Base-by-base conservation (phyloP, 2,888 invertebrate species). In the Parochlus steinenii region DNA sequence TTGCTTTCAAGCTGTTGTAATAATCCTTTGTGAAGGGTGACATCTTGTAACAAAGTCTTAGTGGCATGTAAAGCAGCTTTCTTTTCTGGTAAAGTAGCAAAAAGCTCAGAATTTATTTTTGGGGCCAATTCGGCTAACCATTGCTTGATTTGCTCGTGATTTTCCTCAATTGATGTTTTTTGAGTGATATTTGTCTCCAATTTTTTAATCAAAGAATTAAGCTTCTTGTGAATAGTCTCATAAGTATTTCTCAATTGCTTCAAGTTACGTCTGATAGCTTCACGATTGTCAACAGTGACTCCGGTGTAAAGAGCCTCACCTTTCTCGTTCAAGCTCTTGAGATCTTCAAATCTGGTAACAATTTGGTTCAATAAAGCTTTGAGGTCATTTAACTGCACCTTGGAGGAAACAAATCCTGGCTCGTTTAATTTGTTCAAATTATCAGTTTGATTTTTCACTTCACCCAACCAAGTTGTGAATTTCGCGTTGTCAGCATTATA, bases 151-250 rank as follows among this genome's bases (percentile, higher is more conserved):
- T 89, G 87, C 30, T 76, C 75, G 45, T 83, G 80, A 42, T 85
- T 87, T 47, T 92, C 90, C 53, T 92, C 90, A 53, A 93, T 87
- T 2, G 89, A 87, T 4, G 86, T 83, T 55, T 90, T 71, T 47
- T 90, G 86, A 52, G 89, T 79, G 41, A 92, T 69, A 24, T 82
- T 78, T 2, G 78, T 80, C 62, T 93, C 92, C 12, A 89, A 77
- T 47, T 79, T 77, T 54, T 89, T 87, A 44, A 86, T 74, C 2
- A 86, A 71, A 11, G 74, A 73, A 52, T 83, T 87, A 0, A 87
- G 73, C 54, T 79, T 76, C 53, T 85, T 87, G 5, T 82, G 72
- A 29, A 89, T 70, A 31, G 77, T 69, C 56, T 93, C 92, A 48
- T 85, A 85, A 42, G 73, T 71, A 48, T 81, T 78, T 42, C 92